These are phyloP conservation scores for Trichogramma dendrolimi DNA, from an alignment of 2,888 invertebrate species.

Conservation along the genomic window DNA sequence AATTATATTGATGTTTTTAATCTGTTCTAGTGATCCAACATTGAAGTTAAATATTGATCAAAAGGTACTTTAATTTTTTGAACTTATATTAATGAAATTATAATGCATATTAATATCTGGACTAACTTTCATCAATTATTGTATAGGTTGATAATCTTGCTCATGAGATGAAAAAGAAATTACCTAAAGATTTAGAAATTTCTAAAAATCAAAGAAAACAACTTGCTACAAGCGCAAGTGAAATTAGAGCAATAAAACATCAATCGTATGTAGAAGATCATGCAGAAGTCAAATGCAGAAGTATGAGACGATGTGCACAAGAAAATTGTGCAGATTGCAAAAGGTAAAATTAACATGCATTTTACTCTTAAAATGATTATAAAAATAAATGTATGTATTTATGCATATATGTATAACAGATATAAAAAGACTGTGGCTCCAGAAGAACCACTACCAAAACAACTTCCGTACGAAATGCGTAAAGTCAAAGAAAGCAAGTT, in stretches of 20 bases:
- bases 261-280: background rate
- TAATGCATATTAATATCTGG: background rate
- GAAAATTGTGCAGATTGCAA: background rate
- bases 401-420: background rate
- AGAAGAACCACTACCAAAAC: background rate
- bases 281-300: background rate
- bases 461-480: background rate
- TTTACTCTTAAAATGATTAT: background rate
- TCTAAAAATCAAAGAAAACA: background rate
- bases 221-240: too few species aligned
- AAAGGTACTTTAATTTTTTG: background rate
- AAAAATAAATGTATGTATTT: background rate
- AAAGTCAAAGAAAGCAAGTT: constrained; percentile 4
- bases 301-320: background rate
- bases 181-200: background rate
- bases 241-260: too few species aligned
- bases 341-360: background rate
- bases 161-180: background rate
- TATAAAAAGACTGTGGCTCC: background rate
- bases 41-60: background rate
- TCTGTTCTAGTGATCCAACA: background rate
- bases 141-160: background rate
- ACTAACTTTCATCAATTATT: background rate
- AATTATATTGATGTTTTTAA: background rate
- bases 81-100: background rate